Evolutionary conservation across 2,888 invertebrate species (phyloP), one percentile per base, ranked within the genome.

Genomic region (Lasioglossum calceatum): DNA sequence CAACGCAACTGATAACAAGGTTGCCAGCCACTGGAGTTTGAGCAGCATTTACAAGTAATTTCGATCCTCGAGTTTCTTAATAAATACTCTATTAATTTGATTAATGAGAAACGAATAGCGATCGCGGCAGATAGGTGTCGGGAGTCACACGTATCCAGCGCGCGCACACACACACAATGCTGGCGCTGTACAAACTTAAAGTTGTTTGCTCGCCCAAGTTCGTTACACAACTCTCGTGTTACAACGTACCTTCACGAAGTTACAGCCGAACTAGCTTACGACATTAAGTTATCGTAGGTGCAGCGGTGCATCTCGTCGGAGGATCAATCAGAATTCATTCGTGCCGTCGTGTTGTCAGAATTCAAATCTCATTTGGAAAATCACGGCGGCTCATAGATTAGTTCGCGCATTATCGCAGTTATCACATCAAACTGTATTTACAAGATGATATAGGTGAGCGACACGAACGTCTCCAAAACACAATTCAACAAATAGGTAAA

Each of bases 311-410:
- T 58, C 42, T 58, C 54, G n/a, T n/a, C 12, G 42, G n/a, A n/a
- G 71, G n/a, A 71, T 71, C 71, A 71, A 71, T 71, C 71, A 71
- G 71, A 71, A 71, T 42, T 71, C 71, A 71, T 42, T 71, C 42
- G 71, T n/a, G 19, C n/a, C 36, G 71, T 14, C 23, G 12, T 5
- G 39, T 71, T 39, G 42, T 39, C 70, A 42, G 12, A n/a, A 71
- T 42, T 14, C n/a, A 5, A 42, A 71, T 39, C 42, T 14, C 12
- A 7, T 42, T 71, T 23, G 5, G 12, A n/a, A n/a, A 42, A 39
- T 39, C 39, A 7, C 2, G 23, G 42, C 42, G 14, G 39, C n/a
- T 42, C 23, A 14, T 23, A 2, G 42, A 42, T 42, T 42, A n/a
- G 39, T 42, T 71, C 42, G 42, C 10, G 7, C 5, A n/a, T 42